These are phyloP conservation scores for Myotis davidii DNA, from an alignment of 2,113 vertebrate genomes.

Conservation along the genomic window DNA sequence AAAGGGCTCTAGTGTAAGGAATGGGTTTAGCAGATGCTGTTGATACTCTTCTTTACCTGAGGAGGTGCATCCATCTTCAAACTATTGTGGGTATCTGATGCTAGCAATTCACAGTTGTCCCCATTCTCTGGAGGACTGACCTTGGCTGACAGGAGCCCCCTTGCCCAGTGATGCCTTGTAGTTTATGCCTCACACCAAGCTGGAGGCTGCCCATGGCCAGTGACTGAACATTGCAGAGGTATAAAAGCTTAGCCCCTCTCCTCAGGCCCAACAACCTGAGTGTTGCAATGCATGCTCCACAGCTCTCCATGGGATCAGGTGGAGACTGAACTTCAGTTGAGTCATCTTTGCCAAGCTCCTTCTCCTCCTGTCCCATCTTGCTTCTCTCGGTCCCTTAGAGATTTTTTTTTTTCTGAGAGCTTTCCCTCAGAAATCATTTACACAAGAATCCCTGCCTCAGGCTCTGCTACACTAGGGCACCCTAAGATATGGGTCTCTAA, in stretches of 20 bases:
- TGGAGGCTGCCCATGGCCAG: background rate
- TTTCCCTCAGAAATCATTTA: background rate
- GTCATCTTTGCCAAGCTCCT: background rate
- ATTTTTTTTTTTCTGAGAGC: background rate
- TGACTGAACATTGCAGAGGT: background rate
- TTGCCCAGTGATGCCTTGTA: background rate
- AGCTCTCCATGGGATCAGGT: background rate
- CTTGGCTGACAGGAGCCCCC: background rate
- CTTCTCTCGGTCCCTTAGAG: background rate
- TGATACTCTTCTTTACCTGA: background rate
- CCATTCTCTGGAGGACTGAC: background rate
- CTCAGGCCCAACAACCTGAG: background rate
- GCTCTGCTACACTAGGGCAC: background rate
- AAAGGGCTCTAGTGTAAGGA: background rate
- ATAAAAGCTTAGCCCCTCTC: background rate
- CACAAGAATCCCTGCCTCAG: background rate
- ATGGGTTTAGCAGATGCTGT: background rate
- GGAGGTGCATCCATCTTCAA: background rate
- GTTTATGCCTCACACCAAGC: background rate
- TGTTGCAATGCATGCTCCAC: background rate
- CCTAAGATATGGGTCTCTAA: background rate
- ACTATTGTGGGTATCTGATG: background rate
- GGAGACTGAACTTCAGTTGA: background rate
- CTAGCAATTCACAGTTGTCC: background rate
- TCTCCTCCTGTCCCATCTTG: background rate